A percentile compares a stretch with the other conserved stretches of the same genome.
These are phyloP conservation scores for Hydrotaea diabolus DNA, from an alignment of 2,888 invertebrate species.

Conservation along the genomic window DNA sequence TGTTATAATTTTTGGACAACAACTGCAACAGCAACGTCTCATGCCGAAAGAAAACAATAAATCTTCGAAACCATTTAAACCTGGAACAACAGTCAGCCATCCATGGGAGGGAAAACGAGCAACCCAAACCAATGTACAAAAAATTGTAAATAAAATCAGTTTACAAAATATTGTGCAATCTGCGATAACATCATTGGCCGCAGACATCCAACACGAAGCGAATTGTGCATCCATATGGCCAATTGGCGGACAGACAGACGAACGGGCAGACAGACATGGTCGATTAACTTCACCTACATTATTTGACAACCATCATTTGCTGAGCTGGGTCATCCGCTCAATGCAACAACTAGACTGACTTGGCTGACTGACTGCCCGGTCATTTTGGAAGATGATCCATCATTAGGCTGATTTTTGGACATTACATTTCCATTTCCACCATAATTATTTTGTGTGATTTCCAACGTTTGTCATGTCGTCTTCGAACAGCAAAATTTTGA, in stretches of 20 bases:
- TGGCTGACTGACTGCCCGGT: too few relatives aligned
- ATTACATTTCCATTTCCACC: constrained; percentile 22
- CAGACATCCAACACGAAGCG: not conserved
- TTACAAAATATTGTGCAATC: constrained; percentile 47
- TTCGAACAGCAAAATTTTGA: not conserved
- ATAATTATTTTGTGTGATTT: not conserved
- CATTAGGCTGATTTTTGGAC: constrained; percentile 13
- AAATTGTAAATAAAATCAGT: constrained; percentile 43
- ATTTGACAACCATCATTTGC: constrained; percentile 8
- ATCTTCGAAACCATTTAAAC: not conserved
- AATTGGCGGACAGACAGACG: not conserved
- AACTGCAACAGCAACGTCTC: not conserved
- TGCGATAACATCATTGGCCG: not conserved
- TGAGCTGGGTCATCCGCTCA: not conserved
- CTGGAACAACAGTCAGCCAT: not conserved
- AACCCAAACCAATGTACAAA: not conserved
- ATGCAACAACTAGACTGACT: not conserved
- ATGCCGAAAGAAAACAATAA: not conserved
- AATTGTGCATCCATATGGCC: constrained; percentile 11
- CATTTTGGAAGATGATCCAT: constrained; percentile 18
- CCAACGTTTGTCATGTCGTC: not conserved
- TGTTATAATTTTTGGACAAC: constrained; percentile 27
- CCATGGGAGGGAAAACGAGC: not conserved
- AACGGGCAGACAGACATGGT: constrained; percentile 16
- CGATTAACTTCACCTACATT: constrained; percentile 41